These are phyloP conservation scores for Chionis minor DNA, from an alignment of 2,113 vertebrate species.

Conservation along the genomic window DNA sequence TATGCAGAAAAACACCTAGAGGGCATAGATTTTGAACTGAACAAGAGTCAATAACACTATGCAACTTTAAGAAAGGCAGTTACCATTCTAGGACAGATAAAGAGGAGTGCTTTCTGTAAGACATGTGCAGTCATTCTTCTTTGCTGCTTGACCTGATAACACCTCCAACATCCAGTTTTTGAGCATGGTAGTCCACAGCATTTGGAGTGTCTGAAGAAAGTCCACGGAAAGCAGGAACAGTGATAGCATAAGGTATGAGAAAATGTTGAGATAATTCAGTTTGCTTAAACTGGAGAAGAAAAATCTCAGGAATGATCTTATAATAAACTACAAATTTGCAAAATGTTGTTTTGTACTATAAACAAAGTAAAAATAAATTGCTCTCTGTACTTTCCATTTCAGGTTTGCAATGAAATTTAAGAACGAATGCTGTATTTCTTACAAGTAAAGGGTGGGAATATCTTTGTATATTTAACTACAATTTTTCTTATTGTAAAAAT, in stretches of 20 bases:
- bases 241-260: neutral
- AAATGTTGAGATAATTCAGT: neutral
- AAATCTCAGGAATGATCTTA: neutral
- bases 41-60: neutral
- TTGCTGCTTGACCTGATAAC: neutral
- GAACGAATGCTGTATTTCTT: neutral
- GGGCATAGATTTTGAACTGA: neutral
- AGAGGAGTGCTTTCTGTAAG: neutral
- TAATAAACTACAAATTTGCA: neutral
- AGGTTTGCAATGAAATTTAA: neutral
- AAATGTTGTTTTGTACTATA: neutral
- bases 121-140: neutral
- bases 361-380: neutral
- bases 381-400: neutral
- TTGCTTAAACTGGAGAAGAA: neutral
- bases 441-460: neutral
- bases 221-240: neutral
- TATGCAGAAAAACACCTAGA: neutral
- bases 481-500: neutral
- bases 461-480: neutral
- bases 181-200: neutral
- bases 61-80: neutral
- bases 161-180: neutral
- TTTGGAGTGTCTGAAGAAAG: neutral
- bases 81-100: neutral